These are phyloP conservation scores for Polia nebulosa DNA, from an alignment of 2,888 invertebrate genomes.

Conservation along the genomic window DNA sequence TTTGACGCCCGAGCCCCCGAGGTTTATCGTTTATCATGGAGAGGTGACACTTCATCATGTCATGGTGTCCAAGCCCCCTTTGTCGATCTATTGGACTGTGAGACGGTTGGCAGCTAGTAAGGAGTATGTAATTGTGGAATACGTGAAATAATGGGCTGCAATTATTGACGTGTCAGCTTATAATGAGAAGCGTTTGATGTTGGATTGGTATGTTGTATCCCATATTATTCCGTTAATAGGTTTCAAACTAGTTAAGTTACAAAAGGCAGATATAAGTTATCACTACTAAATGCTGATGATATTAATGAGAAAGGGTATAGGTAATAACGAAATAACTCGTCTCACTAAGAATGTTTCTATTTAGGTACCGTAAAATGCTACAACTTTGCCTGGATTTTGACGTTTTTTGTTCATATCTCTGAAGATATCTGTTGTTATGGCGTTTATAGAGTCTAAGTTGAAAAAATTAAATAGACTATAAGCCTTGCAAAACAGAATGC, in stretches of 20 bases:
- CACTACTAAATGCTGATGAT: no score
- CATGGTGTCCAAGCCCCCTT: slow-evolving; percentile 82
- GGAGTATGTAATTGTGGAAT: slow-evolving; percentile 61
- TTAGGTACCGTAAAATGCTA: no score
- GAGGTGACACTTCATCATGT: slow-evolving; percentile 88
- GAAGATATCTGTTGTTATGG: no score
- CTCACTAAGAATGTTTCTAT: background rate
- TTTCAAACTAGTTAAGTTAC: background rate
- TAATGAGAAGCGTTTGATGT: slow-evolving; percentile 21
- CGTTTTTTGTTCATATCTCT: no score
- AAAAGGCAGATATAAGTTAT: background rate
- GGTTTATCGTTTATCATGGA: slow-evolving; percentile 85
- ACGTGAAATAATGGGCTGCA: slow-evolving; percentile 41
- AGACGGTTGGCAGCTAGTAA: slow-evolving; percentile 78
- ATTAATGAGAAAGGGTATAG: background rate
- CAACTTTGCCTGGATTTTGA: no score
- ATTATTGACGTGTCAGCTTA: slow-evolving; percentile 54
- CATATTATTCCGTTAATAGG: background rate
- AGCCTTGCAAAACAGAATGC: no score
- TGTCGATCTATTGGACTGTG: slow-evolving; percentile 81
- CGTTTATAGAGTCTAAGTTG: no score
- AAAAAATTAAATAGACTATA: no score
- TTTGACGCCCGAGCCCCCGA: slow-evolving; percentile 83
- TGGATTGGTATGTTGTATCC: slow-evolving; percentile 1
- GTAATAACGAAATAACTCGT: background rate